Base-by-base conservation (phyloP, 2,113 vertebrate genomes). In the Athene noctua region DNA sequence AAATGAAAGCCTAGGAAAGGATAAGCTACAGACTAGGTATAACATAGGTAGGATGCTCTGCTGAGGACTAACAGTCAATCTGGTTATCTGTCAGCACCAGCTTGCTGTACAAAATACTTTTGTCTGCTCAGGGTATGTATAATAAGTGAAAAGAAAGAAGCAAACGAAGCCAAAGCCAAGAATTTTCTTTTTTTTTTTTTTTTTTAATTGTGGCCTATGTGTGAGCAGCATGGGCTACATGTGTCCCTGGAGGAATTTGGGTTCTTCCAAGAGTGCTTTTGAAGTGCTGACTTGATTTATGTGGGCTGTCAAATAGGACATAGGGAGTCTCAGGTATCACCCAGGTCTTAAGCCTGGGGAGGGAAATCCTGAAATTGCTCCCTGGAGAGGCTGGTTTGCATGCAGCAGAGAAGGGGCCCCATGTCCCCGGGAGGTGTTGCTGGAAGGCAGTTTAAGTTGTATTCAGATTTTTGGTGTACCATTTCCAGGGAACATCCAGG, bases 271-370 rank as follows among this genome's bases (percentile, higher is more conserved):
- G 73, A 79, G 14, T 15, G 58, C 58, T 80, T 93, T 81, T 87
- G 85, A 96, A 94, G 68, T 73, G 77, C 63, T 94, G 42, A 26
- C 49, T 65, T 94, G 85, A 90, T 94, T 94, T 85, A 88, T 77
- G 22, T 52, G 40, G 6, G 42, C 51, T 93, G 59, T n/a, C 1
- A 5, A 26, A 57, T 47, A 65, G 40, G 42, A 38, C 1, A 0
- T 2, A 58, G 42, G 27, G 62, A 88, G 66, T 49, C 62, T 93
- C 87, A 38, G 91, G 86, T 88, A 36, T 92, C 81, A 58, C 42
- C 29, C 66, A n/a, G 15, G 23, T 51, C 70, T 86, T 84, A 49
- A 5, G 12, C 54, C 9, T 36, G 36, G 57, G 44, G 55, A 81
- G 32, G 38, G 34, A 82, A 77, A 34, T 54, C 21, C 49, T 80